Evolutionary conservation across 1,140 invertebrate genomes (phyloP).

Genomic region (Agrypnia vestita): DNA sequence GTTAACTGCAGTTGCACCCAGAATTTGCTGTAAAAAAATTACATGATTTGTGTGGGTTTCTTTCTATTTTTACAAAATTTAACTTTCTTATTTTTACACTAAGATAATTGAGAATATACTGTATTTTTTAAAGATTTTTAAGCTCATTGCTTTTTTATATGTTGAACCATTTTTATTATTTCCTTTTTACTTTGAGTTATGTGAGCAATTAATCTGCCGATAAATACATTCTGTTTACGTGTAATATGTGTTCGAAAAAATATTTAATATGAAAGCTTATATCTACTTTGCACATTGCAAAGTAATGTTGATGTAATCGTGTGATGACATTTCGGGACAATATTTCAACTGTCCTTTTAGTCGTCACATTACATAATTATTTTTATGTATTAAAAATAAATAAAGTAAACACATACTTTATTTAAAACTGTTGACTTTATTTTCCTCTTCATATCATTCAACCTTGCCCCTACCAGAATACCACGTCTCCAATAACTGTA

Average conservation of each 20-base stretch:
- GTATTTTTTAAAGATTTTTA: slow-evolving; percentile 19
- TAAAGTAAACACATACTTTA: slow-evolving; percentile 49
- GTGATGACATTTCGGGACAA: slow-evolving; percentile 31
- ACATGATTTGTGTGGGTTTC: too few species aligned
- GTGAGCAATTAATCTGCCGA: not conserved
- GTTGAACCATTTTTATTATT: not conserved
- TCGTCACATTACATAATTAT: slow-evolving; percentile 51
- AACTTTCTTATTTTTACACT: too few species aligned
- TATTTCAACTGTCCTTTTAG: slow-evolving; percentile 13
- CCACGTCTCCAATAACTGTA: too few species aligned
- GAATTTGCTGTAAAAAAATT: too few species aligned
- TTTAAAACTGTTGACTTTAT: slow-evolving; percentile 34
- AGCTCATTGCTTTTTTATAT: slow-evolving; percentile 9
- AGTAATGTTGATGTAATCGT: slow-evolving; percentile 41
- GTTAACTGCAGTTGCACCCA: too few species aligned
- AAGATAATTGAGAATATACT: slow-evolving; percentile 23
- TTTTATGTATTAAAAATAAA: slow-evolving; percentile 50
- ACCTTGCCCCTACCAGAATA: not conserved
- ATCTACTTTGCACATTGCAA: slow-evolving; percentile 45
- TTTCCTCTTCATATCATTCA: slow-evolving; percentile 11
- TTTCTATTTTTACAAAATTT: too few species aligned
- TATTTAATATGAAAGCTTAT: slow-evolving; percentile 31
- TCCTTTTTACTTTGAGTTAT: slow-evolving; percentile 3
- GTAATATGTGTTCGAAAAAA: slow-evolving; percentile 27
- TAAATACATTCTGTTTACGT: slow-evolving; percentile 8